These are phyloP conservation scores for Drosophila teissieri DNA, from an alignment of 1,140 invertebrate species.

Conservation along the genomic window DNA sequence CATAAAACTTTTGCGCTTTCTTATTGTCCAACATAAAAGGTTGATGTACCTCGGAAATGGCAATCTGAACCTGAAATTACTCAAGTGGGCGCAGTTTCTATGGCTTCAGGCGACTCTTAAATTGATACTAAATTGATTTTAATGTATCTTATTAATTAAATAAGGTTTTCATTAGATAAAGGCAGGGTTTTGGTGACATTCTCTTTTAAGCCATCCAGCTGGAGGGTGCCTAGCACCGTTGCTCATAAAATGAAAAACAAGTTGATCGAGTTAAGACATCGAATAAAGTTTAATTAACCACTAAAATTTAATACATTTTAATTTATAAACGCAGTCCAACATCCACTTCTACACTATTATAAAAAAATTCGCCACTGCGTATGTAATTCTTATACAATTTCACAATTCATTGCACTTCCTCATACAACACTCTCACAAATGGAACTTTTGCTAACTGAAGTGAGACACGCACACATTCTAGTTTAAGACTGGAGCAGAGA, in stretches of 20 bases:
- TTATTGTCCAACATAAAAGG: conserved; percentile 61
- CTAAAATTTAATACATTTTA: not conserved
- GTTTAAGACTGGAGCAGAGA: conserved; percentile 38
- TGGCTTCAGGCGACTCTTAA: conserved; percentile 42
- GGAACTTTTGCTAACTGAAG: not conserved
- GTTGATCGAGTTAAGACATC: not conserved
- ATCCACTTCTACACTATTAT: no score
- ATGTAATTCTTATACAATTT: conserved; percentile 61
- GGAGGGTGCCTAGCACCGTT: not conserved
- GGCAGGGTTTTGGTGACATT: conserved; percentile 9
- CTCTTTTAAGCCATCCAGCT: not conserved
- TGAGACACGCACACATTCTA: conserved; percentile 23
- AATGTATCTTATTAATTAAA: conserved; percentile 68
- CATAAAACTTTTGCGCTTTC: conserved; percentile 64
- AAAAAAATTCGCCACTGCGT: not conserved
- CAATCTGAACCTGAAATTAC: not conserved
- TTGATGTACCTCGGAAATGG: conserved; percentile 44
- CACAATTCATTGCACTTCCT: conserved; percentile 47
- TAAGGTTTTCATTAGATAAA: conserved; percentile 47
- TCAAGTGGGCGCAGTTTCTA: conserved; percentile 1
- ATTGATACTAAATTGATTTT: conserved; percentile 60
- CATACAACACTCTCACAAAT: not conserved
- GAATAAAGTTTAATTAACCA: not conserved
- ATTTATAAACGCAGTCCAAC: not conserved
- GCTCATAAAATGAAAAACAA: not conserved